Evolutionary conservation across 2,888 invertebrate species (phyloP).

Genomic region (Piscicola geometra): DNA sequence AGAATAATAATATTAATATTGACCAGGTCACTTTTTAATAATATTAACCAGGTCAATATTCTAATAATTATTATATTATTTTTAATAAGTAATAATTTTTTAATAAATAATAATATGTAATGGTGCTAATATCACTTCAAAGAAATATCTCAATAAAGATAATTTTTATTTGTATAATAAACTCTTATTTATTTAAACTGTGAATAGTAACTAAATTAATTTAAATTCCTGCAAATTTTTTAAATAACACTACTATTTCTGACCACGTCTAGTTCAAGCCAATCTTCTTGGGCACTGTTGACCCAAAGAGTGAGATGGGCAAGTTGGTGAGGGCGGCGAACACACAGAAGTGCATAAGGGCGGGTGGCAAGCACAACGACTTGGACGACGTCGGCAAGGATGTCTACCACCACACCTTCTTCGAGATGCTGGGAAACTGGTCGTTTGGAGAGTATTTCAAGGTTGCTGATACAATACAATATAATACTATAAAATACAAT

Average conservation of each 20-base stretch:
- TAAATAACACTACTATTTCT: background rate
- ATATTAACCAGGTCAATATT: too few relatives aligned
- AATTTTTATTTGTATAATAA: background rate
- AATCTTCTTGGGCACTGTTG: constrained; percentile 89
- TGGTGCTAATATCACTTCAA: too few relatives aligned
- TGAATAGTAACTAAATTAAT: too few relatives aligned
- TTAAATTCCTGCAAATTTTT: background rate
- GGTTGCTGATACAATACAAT: too few relatives aligned
- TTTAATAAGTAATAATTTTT: too few relatives aligned
- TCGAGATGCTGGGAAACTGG: constrained; percentile 99
- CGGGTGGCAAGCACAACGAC: constrained; percentile 99
- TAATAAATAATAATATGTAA: too few relatives aligned
- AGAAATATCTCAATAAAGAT: background rate
- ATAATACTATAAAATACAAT: too few relatives aligned
- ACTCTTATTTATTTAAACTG: background rate
- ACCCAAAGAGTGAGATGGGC: constrained; percentile 91
- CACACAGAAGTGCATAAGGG: constrained; percentile 97
- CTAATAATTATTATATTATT: too few relatives aligned
- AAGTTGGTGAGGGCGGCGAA: constrained; percentile 81
- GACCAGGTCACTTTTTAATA: too few relatives aligned
- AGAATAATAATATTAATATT: too few relatives aligned
- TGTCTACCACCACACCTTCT: constrained; percentile 99
- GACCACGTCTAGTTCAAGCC: constrained; percentile 73
- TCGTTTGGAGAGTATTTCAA: constrained; percentile 99
- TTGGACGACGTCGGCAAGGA: constrained; percentile 99